Evolutionary conservation across 2,888 invertebrate species (phyloP), one percentile per base, ranked within the genome.

Genomic region (Eupithecia pulchellata): DNA sequence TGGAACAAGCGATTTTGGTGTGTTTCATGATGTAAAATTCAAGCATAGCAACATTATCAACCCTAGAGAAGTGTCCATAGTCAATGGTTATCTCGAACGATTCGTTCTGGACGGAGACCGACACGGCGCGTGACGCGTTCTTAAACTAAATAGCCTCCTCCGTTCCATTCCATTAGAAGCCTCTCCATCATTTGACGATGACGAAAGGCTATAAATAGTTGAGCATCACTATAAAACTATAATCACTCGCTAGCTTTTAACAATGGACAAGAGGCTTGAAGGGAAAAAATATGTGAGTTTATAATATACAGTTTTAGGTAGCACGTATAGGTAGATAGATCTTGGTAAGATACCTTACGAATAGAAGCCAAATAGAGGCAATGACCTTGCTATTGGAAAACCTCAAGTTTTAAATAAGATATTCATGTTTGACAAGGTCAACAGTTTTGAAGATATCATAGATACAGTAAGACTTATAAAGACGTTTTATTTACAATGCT

Each of bases 321-420:
- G 20, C 2, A 20, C n/a, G 9, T 47, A 20, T 47, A n/a, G 42
- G 20, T 39, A 39, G 17, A 30, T 30, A 34, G 34, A 42, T 42
- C 14, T 14, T 39, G 39, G 17, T 20, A 47, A 11, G 9, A 4
- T 20, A 47, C 20, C 20, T 20, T 47, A 47, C 47, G 20, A 42
- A 42, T 5, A 42, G 39, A 25, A 42, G 58, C 39, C 39, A 27
- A 68, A n/a, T 32, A 32, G 39, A 32, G 72, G 74, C 76, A 79
- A 73, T 77, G 83, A 83, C 86, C 89, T 87, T 83, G 82, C 73
- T 78, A 83, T 77, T 84, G 84, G 71, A 81, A 47, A 84, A 84
- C 76, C 70, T 77, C 76, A 87, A 86, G 84, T 84, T 82, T 82
- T 74, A 77, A 78, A 69, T 78, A 79, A 78, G 78, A 81, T 79